These are phyloP conservation scores for Deilephila elpenor DNA, from an alignment of 2,888 invertebrate species.

Conservation along the genomic window DNA sequence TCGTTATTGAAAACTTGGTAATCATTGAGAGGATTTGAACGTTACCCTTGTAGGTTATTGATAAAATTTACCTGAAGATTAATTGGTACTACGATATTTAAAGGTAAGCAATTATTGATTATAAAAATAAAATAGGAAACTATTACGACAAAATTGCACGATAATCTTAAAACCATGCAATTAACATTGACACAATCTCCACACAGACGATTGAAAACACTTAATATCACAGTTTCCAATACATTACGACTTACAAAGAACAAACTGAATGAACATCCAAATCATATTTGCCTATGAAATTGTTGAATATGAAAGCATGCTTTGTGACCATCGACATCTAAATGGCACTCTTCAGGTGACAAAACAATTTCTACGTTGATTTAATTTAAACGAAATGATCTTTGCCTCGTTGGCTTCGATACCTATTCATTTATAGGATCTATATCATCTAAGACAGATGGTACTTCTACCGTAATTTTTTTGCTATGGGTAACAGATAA, in stretches of 20 bases:
- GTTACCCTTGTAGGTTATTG: neutral
- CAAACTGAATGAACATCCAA: slow-evolving; percentile 45
- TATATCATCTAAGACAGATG: slow-evolving; percentile 47
- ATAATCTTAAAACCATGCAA: slow-evolving; percentile 53
- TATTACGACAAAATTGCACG: slow-evolving; percentile 66
- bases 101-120: slow-evolving; percentile 48
- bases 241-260: slow-evolving; percentile 63
- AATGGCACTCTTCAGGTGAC: slow-evolving; percentile 81
- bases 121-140: slow-evolving; percentile 69
- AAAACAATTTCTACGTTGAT: slow-evolving; percentile 71
- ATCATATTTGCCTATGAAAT: slow-evolving; percentile 58
- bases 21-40: slow-evolving; percentile 17
- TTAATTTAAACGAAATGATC: slow-evolving; percentile 53
- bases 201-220: slow-evolving; percentile 78
- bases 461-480: slow-evolving; percentile 51
- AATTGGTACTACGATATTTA: slow-evolving; percentile 30
- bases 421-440: slow-evolving; percentile 56
- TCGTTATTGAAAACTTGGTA: slow-evolving; percentile 44
- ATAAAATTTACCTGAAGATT: neutral
- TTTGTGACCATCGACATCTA: slow-evolving; percentile 81
- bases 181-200: slow-evolving; percentile 58
- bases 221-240: slow-evolving; percentile 84
- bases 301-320: slow-evolving; percentile 60
- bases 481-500: slow-evolving; percentile 51
- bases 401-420: slow-evolving; percentile 61